phyloP scores from a whole-genome alignment of 2,797 vertebrate genomes.

The Ctenopoma kingsleyae region DNA sequence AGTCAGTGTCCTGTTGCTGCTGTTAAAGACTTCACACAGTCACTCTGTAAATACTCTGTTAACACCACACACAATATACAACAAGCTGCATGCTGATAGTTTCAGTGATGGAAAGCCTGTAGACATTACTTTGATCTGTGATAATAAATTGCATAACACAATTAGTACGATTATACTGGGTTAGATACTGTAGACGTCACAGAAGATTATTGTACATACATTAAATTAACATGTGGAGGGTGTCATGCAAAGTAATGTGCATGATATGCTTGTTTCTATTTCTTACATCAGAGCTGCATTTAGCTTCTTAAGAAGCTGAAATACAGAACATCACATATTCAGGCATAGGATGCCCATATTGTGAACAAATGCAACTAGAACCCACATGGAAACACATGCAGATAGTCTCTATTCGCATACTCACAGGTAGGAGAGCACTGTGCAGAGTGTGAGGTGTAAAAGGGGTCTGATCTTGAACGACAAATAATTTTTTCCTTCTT shows the following conservation, averaged over 20 bases:
- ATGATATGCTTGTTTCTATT: conserved; percentile 27
- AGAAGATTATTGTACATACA: conserved; percentile 67
- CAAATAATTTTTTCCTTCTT: conserved; percentile 45
- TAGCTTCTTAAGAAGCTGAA: conserved; percentile 11
- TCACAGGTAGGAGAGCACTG: conserved; percentile 2
- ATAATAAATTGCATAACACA: conserved; percentile 67
- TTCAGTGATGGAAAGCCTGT: conserved; percentile 78
- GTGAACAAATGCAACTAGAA: conserved; percentile 11
- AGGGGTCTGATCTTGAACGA: conserved; percentile 18
- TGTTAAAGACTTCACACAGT: conserved; percentile 81
- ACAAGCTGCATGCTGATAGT: conserved; percentile 92
- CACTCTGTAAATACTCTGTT: conserved; percentile 73
- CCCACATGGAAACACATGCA: conserved; percentile 1
- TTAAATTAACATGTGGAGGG: conserved; percentile 38
- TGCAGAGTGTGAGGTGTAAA: conserved; percentile 41
- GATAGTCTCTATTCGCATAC: conserved; percentile 1
- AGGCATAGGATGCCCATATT: conserved; percentile 3
- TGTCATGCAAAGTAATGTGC: conserved; percentile 30
- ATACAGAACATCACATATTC: conserved; percentile 14
- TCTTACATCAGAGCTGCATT: conserved; percentile 11
- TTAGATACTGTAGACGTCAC: conserved; percentile 53
- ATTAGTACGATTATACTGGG: conserved; percentile 59
- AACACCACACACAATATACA: conserved; percentile 58
- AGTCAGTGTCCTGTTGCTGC: conserved; percentile 91
- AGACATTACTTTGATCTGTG: conserved; percentile 63